phyloP scores from a whole-genome alignment of 2,113 vertebrate species.

The Thalassoma bifasciatum region DNA sequence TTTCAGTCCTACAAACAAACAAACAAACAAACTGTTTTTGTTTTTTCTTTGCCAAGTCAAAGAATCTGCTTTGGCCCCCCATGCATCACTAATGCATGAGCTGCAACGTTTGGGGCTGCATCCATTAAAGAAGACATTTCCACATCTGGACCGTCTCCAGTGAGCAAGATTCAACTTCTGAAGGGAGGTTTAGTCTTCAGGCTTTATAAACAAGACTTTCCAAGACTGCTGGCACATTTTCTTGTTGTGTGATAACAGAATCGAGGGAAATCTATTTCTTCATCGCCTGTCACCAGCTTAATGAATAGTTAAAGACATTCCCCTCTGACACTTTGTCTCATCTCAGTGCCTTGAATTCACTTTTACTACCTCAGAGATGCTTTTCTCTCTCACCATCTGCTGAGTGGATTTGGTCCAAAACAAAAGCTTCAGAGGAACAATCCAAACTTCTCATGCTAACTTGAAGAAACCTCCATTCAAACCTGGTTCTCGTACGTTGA shows the following conservation, averaged over 20 bases:
- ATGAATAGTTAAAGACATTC: slow-evolving; percentile 37
- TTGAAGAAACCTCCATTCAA: neutral
- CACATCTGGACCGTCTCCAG: slow-evolving; percentile 25
- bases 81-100: slow-evolving; percentile 9
- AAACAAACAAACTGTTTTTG: neutral
- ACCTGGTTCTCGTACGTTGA: neutral
- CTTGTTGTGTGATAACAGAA: slow-evolving; percentile 18
- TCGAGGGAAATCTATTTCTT: slow-evolving; percentile 26
- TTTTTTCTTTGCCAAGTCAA: neutral
- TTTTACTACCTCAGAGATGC: neutral
- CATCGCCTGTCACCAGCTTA: slow-evolving; percentile 29
- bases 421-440: slow-evolving; percentile 24
- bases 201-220: slow-evolving; percentile 27
- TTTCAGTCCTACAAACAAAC: neutral
- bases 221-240: slow-evolving; percentile 16
- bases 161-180: slow-evolving; percentile 1
- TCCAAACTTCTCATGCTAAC: slow-evolving; percentile 12
- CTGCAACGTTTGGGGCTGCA: slow-evolving; percentile 17
- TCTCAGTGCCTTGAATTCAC: neutral
- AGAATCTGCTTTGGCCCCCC: neutral
- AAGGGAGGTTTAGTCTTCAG: slow-evolving; percentile 14
- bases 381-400: neutral
- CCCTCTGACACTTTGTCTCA: slow-evolving; percentile 17
- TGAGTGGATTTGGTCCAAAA: neutral
- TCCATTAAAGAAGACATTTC: slow-evolving; percentile 1